phyloP scores from a whole-genome alignment of 1,140 invertebrate genomes.

The Elysia chlorotica region DNA sequence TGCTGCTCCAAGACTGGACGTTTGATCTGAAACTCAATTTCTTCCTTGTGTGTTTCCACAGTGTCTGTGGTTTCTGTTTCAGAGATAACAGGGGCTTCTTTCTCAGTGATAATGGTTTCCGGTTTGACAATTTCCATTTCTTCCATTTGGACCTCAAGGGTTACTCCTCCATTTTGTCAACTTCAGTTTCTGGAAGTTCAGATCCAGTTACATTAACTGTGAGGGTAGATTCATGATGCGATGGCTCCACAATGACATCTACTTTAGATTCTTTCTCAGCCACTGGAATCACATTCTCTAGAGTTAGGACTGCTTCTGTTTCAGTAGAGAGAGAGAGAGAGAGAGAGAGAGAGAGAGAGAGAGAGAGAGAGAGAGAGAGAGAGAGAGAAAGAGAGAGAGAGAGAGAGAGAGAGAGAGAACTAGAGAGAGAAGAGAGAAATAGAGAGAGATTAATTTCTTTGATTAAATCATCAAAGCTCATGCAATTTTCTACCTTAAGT shows the following conservation, averaged over 20 bases:
- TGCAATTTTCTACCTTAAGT: no score
- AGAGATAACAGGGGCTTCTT: slow-evolving; percentile 25
- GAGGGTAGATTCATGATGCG: background rate
- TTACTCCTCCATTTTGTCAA: slow-evolving; percentile 32
- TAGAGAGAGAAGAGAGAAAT: no score
- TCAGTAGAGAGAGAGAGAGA: no score
- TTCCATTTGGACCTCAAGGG: slow-evolving; percentile 34
- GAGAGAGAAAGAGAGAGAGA: no score
- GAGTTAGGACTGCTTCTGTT: slow-evolving; percentile 18
- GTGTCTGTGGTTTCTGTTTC: slow-evolving; percentile 33
- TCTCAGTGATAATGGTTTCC: slow-evolving; percentile 28
- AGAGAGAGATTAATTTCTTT: background rate
- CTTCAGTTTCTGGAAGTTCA: slow-evolving; percentile 12
- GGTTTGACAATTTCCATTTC: slow-evolving; percentile 33
- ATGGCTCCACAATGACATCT: slow-evolving; percentile 24
- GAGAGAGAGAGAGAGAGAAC: no score
- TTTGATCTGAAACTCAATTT: slow-evolving; percentile 41
- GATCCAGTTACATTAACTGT: slow-evolving; percentile 5
- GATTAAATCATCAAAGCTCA: background rate
- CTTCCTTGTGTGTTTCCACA: slow-evolving; percentile 42
- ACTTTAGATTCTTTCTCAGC: slow-evolving; percentile 32
- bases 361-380: no score
- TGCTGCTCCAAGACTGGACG: slow-evolving; percentile 36
- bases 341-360: no score
- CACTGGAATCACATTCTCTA: slow-evolving; percentile 32